These are phyloP conservation scores for Spodoptera exigua DNA, from an alignment of 2,888 invertebrate species.

Conservation along the genomic window DNA sequence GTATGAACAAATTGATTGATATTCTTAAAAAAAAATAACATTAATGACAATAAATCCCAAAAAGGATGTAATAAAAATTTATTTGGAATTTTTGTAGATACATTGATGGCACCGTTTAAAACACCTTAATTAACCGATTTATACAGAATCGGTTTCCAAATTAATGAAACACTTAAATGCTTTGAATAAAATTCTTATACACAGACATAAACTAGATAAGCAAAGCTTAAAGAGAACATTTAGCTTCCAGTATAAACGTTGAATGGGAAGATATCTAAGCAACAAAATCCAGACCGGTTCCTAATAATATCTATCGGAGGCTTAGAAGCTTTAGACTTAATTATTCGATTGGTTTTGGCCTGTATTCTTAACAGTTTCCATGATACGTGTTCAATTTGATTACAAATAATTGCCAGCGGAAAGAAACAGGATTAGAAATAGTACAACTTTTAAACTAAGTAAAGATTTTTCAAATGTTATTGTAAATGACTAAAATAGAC, in stretches of 20 bases:
- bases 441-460: background rate
- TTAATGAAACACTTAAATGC: slow-evolving; percentile 65
- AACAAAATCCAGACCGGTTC: slow-evolving; percentile 74
- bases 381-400: slow-evolving; percentile 47
- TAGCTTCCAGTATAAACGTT: slow-evolving; percentile 67
- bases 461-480: too few relatives aligned
- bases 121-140: slow-evolving; percentile 65
- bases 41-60: background rate
- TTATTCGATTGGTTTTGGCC: slow-evolving; percentile 72
- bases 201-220: slow-evolving; percentile 77
- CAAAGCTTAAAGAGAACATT: slow-evolving; percentile 68
- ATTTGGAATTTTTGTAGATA: slow-evolving; percentile 33
- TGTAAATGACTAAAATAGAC: too few relatives aligned
- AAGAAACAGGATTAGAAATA: slow-evolving; percentile 1
- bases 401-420: slow-evolving; percentile 46
- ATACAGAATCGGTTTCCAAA: slow-evolving; percentile 55
- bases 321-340: slow-evolving; percentile 76
- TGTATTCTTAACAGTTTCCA: slow-evolving; percentile 65
- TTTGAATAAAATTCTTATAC: slow-evolving; percentile 68
- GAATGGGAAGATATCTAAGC: slow-evolving; percentile 62
- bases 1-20: slow-evolving; percentile 8
- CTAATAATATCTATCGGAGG: slow-evolving; percentile 71
- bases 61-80: slow-evolving; percentile 37
- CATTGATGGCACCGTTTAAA: slow-evolving; percentile 47
- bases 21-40: slow-evolving; percentile 11